phyloP scores from a whole-genome alignment of 1,140 invertebrate species.

The Teleopsis dalmanni region DNA sequence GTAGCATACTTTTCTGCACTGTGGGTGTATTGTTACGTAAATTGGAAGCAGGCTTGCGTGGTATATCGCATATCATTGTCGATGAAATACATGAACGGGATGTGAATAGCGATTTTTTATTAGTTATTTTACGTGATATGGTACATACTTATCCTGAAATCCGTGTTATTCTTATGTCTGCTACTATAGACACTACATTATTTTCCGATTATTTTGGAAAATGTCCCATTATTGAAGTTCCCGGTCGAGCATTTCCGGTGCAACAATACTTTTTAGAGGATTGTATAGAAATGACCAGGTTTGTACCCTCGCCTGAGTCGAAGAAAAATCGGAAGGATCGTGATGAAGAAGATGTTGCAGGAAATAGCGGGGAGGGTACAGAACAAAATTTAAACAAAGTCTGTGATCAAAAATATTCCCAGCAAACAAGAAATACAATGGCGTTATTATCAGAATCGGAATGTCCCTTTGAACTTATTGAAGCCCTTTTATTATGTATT shows the following conservation, averaged over 20 bases:
- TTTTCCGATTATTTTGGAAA: slow-evolving; percentile 88
- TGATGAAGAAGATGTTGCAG: slow-evolving; percentile 48
- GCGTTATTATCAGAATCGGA: slow-evolving; percentile 69
- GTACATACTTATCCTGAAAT: slow-evolving; percentile 82
- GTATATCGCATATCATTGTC: slow-evolving; percentile 85
- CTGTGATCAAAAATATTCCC: slow-evolving; percentile 48
- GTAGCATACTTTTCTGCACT: slow-evolving; percentile 90
- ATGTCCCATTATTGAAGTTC: slow-evolving; percentile 70
- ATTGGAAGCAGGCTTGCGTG: slow-evolving; percentile 75
- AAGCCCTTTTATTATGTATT: slow-evolving; percentile 72
- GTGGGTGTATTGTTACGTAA: slow-evolving; percentile 87
- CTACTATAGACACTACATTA: slow-evolving; percentile 86
- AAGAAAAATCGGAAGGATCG: slow-evolving; percentile 62
- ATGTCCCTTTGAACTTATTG: slow-evolving; percentile 86
- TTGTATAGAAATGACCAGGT: slow-evolving; percentile 71
- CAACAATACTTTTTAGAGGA: slow-evolving; percentile 87
- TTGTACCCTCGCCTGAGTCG: slow-evolving; percentile 63
- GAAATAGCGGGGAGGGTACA: slow-evolving; percentile 49
- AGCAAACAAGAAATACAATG: slow-evolving; percentile 64
- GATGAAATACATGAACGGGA: slow-evolving; percentile 98
- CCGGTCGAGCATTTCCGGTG: slow-evolving; percentile 73
- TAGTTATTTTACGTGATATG: slow-evolving; percentile 90
- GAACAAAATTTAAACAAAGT: slow-evolving; percentile 76
- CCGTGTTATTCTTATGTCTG: slow-evolving; percentile 93
- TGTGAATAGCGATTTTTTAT: slow-evolving; percentile 92